Evolutionary conservation across 2,888 invertebrate species (phyloP), one percentile per base, ranked within the genome.

Genomic region (Brenthis hecate): DNA sequence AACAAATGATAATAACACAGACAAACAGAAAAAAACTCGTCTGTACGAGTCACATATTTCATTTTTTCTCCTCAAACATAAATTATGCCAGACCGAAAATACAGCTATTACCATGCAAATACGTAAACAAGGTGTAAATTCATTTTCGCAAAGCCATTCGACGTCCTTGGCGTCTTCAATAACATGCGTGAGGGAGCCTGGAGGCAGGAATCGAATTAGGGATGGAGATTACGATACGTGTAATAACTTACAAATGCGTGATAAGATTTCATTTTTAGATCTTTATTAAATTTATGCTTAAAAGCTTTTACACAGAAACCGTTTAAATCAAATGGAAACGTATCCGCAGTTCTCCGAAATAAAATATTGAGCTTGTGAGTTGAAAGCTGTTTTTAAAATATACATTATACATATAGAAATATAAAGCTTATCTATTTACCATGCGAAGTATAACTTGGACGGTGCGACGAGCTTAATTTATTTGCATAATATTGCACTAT

Each of bases 91-190:
- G 19, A 57, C 6, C 28, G 48, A 68, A 64, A 54, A 60, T 56
- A 51, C 62, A 56, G 57, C 55, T 43, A 68, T 71, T 51, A 68
- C 57, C 54, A 71, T 66, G 71, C 68, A 68, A 71, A 71, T 65
- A 50, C 60, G 60, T 48, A 57, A 68, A 71, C 71, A 71, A 68
- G 71, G 71, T 71, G 71, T 71, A 66, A 63, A 68, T 68, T 66
- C 65, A 68, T 71, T 71, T 58, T 68, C 63, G 61, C 58, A 68
- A 70, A 70, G 65, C 68, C 62, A 71, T 71, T 55, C 61, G 43
- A 57, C 68, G 62, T 57, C 60, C 60, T 51, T 32, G 63, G 51
- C 56, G 65, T 68, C 68, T 68, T 54, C 65, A 61, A 65, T 63
- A 65, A 62, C 68, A 64, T 43, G 71, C 50, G 65, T 63, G 54